Evolutionary conservation across 2,797 vertebrate genomes (phyloP).

Genomic region (Platalea minor): DNA sequence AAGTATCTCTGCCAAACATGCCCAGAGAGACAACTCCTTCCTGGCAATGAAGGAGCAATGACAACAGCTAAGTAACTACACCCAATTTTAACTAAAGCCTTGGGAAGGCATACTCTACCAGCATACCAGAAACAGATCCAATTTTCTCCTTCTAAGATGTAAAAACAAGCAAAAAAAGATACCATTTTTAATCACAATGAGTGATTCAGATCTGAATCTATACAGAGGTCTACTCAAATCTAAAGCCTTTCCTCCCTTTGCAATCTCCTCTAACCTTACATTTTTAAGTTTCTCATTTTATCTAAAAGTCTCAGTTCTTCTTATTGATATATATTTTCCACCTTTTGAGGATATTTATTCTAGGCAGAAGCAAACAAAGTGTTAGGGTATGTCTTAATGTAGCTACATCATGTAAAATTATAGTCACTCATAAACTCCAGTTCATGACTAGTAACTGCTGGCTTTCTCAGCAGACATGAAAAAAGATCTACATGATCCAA

Average conservation of each 20-base stretch:
- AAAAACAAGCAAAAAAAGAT: background rate
- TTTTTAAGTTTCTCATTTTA: background rate
- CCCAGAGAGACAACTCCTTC: background rate
- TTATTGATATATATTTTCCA: background rate
- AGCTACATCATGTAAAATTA: background rate
- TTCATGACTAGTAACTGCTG: background rate
- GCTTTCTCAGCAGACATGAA: background rate
- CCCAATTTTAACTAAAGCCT: background rate
- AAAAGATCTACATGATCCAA: background rate
- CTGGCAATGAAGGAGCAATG: background rate
- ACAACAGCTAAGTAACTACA: background rate
- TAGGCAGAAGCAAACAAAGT: background rate
- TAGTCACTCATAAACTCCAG: background rate
- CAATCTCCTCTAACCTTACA: background rate
- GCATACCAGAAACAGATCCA: background rate
- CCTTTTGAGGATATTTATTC: background rate
- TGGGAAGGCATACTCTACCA: background rate
- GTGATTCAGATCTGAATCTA: background rate
- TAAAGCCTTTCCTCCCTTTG: background rate
- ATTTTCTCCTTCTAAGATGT: background rate
- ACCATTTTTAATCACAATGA: background rate
- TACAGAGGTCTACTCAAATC: background rate
- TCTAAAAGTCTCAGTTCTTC: background rate
- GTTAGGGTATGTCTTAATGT: background rate
- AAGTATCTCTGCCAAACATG: background rate